Evolutionary conservation across 2,113 vertebrate species (phyloP).

Genomic region (Redunca redunca): DNA sequence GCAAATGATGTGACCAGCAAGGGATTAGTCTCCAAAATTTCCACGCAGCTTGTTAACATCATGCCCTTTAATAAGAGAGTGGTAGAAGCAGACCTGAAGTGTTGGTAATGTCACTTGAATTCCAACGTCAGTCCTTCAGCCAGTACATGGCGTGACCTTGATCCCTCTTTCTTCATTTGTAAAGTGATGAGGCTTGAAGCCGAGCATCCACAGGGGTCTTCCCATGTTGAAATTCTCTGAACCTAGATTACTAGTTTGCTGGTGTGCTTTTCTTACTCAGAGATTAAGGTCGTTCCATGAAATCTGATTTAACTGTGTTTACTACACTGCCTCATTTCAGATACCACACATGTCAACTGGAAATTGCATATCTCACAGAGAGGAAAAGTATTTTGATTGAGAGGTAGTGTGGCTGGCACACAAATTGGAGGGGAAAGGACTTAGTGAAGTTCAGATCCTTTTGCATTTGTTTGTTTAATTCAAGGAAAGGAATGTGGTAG

Average conservation of each 20-base stretch:
- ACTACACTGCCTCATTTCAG: neutral
- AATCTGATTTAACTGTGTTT: neutral
- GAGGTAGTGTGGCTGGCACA: neutral
- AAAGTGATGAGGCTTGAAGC: neutral
- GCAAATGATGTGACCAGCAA: neutral
- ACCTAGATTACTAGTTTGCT: neutral
- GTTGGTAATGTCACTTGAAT: neutral
- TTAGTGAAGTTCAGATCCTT: neutral
- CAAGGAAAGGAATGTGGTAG: neutral
- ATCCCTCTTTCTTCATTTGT: neutral
- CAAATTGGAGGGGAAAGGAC: neutral
- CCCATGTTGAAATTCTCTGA: neutral
- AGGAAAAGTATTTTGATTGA: neutral
- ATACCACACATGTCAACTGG: neutral
- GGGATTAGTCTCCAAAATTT: neutral
- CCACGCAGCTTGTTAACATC: neutral
- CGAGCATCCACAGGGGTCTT: neutral
- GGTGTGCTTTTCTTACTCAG: neutral
- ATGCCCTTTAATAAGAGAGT: neutral
- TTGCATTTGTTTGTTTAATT: slow-evolving; percentile 28
- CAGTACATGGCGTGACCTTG: neutral
- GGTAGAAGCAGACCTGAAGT: neutral
- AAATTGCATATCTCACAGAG: neutral
- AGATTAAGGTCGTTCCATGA: neutral
- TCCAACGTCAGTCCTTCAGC: neutral